Conservation (phyloP, 2,113 vertebrate species). For the Triplophysa siluroides region DNA sequence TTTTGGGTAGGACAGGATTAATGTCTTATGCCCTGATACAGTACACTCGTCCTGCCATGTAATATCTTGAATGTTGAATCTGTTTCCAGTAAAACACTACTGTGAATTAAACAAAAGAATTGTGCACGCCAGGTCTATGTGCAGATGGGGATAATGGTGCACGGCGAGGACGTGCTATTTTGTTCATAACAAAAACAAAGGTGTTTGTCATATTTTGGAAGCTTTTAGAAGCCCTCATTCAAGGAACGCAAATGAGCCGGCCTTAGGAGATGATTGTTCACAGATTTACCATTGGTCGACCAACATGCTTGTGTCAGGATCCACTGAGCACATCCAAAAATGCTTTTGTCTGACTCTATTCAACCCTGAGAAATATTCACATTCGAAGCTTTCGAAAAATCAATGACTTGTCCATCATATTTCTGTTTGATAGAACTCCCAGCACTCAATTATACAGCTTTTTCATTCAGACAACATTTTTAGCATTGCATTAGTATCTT, state of each 20-base stretch:
- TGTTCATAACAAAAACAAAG: slow-evolving; percentile 45
- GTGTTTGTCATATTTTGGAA: slow-evolving; percentile 35
- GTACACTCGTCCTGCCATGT: slow-evolving; percentile 17
- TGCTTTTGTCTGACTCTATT: not conserved
- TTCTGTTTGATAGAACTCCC: not conserved
- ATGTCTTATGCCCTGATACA: not conserved
- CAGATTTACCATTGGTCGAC: no score
- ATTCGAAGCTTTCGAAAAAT: no score
- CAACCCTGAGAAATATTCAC: no score
- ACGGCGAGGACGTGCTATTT: slow-evolving; percentile 23
- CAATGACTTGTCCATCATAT: not conserved
- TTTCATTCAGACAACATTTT: no score
- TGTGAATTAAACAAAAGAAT: slow-evolving; percentile 14
- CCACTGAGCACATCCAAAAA: not conserved
- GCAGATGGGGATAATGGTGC: slow-evolving; percentile 7
- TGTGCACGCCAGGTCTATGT: slow-evolving; percentile 27
- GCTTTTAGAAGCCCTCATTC: slow-evolving; percentile 18
- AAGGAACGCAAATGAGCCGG: not conserved
- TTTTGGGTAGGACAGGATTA: not conserved
- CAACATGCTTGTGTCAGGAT: no score
- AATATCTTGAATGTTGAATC: slow-evolving; percentile 10
- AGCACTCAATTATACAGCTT: no score
- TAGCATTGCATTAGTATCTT: not conserved
- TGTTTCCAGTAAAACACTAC: slow-evolving; percentile 33
- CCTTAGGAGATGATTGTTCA: no score